Conservation (phyloP, 2,888 invertebrate genomes). For the Agriopis aurantiaria region DNA sequence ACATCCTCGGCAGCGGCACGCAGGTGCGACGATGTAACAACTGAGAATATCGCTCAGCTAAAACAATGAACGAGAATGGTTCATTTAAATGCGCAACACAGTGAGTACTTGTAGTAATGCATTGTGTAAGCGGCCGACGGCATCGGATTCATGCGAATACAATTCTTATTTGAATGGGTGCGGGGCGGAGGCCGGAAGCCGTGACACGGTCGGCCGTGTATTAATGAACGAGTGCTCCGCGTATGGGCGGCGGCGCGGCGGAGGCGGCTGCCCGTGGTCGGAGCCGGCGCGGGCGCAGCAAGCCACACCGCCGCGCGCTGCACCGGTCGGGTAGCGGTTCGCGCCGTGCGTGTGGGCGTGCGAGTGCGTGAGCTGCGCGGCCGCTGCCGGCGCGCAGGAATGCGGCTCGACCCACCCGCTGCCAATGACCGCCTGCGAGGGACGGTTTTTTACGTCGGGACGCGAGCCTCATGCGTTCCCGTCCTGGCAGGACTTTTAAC, state of each 20-base stretch:
- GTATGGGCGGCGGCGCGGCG: neutral
- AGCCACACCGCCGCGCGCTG: conserved; percentile 3
- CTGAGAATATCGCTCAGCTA: conserved; percentile 46
- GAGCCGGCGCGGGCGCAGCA: conserved; percentile 2
- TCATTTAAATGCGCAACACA: conserved; percentile 56
- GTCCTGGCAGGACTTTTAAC: conserved; percentile 74
- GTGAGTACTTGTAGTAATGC: conserved; percentile 57
- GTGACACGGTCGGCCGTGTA: conserved; percentile 75
- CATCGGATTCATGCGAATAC: conserved; percentile 70
- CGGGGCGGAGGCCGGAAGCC: conserved; percentile 74
- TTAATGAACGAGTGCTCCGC: conserved; percentile 74
- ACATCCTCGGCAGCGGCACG: conserved; percentile 41
- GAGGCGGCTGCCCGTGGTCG: neutral
- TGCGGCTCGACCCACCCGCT: conserved; percentile 82
- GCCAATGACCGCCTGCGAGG: conserved; percentile 84
- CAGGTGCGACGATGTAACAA: conserved; percentile 43
- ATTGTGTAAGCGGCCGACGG: conserved; percentile 62
- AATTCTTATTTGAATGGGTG: conserved; percentile 76
- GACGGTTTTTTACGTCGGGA: conserved; percentile 73
- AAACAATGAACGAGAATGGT: conserved; percentile 51
- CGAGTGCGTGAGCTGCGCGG: conserved; percentile 56
- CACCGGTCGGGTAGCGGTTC: conserved; percentile 7
- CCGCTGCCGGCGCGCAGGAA: conserved; percentile 83
- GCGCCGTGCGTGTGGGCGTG: conserved; percentile 25
- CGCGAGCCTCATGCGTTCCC: conserved; percentile 71